Base-by-base conservation (phyloP, 1,140 invertebrate species). In the Diabrotica undecimpunctata region DNA sequence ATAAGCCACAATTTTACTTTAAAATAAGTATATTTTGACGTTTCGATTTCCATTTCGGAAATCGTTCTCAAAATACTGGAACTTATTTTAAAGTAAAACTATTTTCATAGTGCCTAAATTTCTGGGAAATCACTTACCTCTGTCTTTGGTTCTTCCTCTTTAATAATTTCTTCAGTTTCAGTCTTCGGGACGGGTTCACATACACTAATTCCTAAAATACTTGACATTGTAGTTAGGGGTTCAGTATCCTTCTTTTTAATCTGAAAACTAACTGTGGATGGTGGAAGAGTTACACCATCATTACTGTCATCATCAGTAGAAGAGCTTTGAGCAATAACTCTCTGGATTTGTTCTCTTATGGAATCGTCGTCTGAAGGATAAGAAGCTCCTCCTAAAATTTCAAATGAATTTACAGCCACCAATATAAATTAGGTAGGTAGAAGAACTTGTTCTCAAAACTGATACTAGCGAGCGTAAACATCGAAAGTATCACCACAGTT, bases 301-400 rank as follows among this genome's bases (percentile, higher is more conserved):
- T 76, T 75, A 63, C 76, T 78, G 54, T 81, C 80, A 57, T 81
- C 79, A 66, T 82, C 80, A 35, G 78, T 78, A 59, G 74, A 77
- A 13, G 78, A 74, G 65, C 71, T 72, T 58, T 76, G 78, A 56
- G 73, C 75, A 51, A 80, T 80, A 11, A 77, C 78, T 51, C 79
- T 74, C 69, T 83, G 79, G 50, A 83, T 83, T 9, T 80, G 74
- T 12, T 80, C 78, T 74, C 82, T 79, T 46, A 84, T 82, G 4
- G 79, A 75, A 66, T 86, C 83, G 71, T 86, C 84, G 38, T 84
- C 84, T 46, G 41, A 46, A 46, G 41, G 41, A 46, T 46, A 46
- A 10, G 41, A 46, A 8, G 41, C 41, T 46, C 41, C 41, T 10
- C 41, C 41, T 46, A n/a, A 2, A 46, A 14, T 83, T 83, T 25